Evolutionary conservation across 35 echinoderm and acorn worm genomes (phyloP), one percentile per base, ranked within the genome.

Genomic region (Ophioderma brevispina): DNA sequence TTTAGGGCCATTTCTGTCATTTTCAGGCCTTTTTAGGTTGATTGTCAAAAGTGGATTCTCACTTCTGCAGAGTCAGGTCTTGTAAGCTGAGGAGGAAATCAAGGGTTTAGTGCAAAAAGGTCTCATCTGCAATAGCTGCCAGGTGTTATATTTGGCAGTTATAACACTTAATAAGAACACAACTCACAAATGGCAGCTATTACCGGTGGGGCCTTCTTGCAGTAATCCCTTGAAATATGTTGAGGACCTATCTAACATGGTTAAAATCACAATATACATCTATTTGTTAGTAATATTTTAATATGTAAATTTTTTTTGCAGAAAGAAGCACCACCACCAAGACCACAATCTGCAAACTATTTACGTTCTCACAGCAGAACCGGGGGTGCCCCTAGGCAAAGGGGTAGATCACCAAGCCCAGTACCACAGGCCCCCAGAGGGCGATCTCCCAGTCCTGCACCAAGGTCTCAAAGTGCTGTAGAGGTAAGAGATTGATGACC

Each of bases 371-470:
- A 98, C 83, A 98, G 96, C 55, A 83, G 96, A 36, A 86, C 95
- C 76, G 95, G 92, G 42, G 89, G 33, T 1, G 64, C 84, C 33
- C 78, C 89, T 18, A 86, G 79, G 23, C 17, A 39, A n/a, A 87
- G 93, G 64, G 96, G 96, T 25, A 78, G 96, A 28, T 98, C 97
- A 49, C 90, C 87, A 11, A 95, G 97, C 59, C 97, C 93, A 80
- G 91, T 76, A 34, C 94, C 93, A 82, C 64, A 78, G 52, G 90
- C 94, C 14, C 34, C 46, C 32, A 4, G 83, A 70, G 52, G 83
- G 33, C 63, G 40, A 32, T 37, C 28, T n/a, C 76, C 18, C 14
- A 43, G 8, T 25, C 59, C 59, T 25, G 59, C 59, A 25, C 59
- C 28, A 70, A 86, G 92, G 59, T 78, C 92, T 84, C 52, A 38